A percentile compares a stretch with the other conserved stretches of the same genome.
phyloP scores from a whole-genome alignment of 2,797 vertebrate genomes.

The Benthosema pterotum region DNA sequence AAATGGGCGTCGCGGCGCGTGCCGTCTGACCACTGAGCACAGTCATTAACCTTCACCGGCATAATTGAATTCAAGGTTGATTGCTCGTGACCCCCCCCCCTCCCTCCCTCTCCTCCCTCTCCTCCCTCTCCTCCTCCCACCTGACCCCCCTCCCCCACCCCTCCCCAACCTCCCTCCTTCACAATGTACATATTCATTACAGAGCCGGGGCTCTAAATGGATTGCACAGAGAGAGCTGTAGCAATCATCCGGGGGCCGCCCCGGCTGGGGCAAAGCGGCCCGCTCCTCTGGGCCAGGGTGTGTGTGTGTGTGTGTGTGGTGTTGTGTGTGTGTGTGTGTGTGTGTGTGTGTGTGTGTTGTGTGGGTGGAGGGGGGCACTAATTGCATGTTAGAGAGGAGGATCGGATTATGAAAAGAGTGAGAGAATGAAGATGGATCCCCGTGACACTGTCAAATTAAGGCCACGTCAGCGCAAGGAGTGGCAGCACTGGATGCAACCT shows the following conservation, averaged over 20 bases:
- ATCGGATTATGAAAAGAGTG: slow-evolving; percentile 99
- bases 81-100: slow-evolving; percentile 96
- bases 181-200: slow-evolving; percentile 99
- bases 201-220: slow-evolving; percentile 88
- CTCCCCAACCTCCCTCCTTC: slow-evolving; percentile 82
- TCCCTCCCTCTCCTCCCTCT: slow-evolving; percentile 20
- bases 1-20: slow-evolving; percentile 91
- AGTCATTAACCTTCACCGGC: slow-evolving; percentile 99
- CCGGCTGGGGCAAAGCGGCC: slow-evolving; percentile 58
- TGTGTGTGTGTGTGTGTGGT: slow-evolving; percentile 1
- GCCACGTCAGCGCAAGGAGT: slow-evolving; percentile 69
- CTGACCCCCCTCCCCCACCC: slow-evolving; percentile 20
- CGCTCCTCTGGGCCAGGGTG: slow-evolving; percentile 51
- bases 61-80: slow-evolving; percentile 99
- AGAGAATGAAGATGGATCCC: slow-evolving; percentile 99
- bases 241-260: slow-evolving; percentile 86
- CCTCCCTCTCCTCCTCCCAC: background rate
- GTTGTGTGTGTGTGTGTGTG: background rate
- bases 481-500: slow-evolving; percentile 31
- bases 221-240: slow-evolving; percentile 97
- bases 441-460: slow-evolving; percentile 98
- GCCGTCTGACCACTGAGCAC: slow-evolving; percentile 94
- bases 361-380: slow-evolving; percentile 89
- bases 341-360: too few relatives aligned
- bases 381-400: slow-evolving; percentile 97